Base-by-base conservation (phyloP, 2,797 vertebrate species). In the Buphagus erythrorhynchus region DNA sequence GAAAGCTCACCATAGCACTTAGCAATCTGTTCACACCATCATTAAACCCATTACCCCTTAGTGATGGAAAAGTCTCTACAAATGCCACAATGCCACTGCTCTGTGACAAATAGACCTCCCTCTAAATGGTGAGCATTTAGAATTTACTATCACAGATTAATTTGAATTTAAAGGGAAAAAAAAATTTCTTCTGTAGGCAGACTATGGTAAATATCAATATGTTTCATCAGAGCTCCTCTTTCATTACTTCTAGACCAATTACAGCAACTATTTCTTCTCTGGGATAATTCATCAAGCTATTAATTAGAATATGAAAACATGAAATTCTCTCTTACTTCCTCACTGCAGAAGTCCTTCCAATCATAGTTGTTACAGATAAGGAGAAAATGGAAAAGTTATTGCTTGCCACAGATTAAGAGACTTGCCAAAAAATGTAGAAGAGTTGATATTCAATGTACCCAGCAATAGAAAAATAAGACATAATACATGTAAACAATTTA, bases 1-100 rank as follows among this genome's bases (percentile, higher is more conserved):
- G 74, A 86, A 77, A 92, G 65, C 94, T 78, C 91, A 91, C 66
- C 77, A 71, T 55, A 72, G 96, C 95, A 96, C 66, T 96, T 90
- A 94, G 85, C 97, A 97, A 97, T 95, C 97, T 97, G 97, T 84
- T 96, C 96, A 69, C 74, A 91, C 66, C 11, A 3, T 79, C 90
- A 82, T 96, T 95, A 96, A 94, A 96, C 92, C 22, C 35, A 95
- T 97, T 93, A 96, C 57, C 85, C 82, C 66, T 89, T 36, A 65
- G 88, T 45, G 87, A 96, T 76, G 74, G 77, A 87, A 84, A 94
- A 88, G 72, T 49, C 87, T 91, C 82, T 59, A 69, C 68, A 95
- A 97, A 96, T 93, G 82, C 75, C 94, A 95, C 77, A 66, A 59
- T 85, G 71, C 54, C 65, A 40, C 61, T 36, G 61, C 88, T 91